These are phyloP conservation scores for Gadus chalcogrammus DNA, from an alignment of 2,113 vertebrate species.

Conservation along the genomic window DNA sequence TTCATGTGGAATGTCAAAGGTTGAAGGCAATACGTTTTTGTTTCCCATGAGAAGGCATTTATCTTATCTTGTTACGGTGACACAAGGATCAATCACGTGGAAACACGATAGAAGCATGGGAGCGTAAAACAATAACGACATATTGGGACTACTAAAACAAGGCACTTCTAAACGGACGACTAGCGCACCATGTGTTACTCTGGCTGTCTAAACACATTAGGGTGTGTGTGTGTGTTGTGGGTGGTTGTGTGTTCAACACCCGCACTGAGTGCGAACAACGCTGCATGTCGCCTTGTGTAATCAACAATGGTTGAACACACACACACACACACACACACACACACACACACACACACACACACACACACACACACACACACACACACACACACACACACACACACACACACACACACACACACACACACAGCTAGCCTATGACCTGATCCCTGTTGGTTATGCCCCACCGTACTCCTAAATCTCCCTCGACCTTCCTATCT, in stretches of 20 bases:
- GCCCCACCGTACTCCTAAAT: slow-evolving; percentile 18
- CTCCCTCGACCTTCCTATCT: slow-evolving; percentile 31
- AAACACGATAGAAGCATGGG: no score
- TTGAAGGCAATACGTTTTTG: no score
- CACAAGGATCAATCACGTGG: no score
- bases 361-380: slow-evolving; percentile 10
- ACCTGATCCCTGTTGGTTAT: neutral
- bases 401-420: slow-evolving; percentile 4
- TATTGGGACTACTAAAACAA: no score
- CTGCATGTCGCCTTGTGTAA: slow-evolving; percentile 30
- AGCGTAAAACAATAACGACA: no score
- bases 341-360: slow-evolving; percentile 4
- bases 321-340: slow-evolving; percentile 5
- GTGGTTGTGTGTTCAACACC: slow-evolving; percentile 12
- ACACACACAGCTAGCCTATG: slow-evolving; percentile 45
- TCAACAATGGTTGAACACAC: slow-evolving; percentile 24
- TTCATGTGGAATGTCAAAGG: no score
- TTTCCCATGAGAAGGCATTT: no score
- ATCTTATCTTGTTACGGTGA: no score
- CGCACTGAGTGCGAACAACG: slow-evolving; percentile 24
- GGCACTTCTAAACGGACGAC: no score
- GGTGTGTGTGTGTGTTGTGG: neutral
- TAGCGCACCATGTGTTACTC: no score
- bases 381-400: slow-evolving; percentile 7
- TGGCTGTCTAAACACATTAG: no score